These are phyloP conservation scores for Pterois miles DNA, from an alignment of 2,797 vertebrate species.

Conservation along the genomic window DNA sequence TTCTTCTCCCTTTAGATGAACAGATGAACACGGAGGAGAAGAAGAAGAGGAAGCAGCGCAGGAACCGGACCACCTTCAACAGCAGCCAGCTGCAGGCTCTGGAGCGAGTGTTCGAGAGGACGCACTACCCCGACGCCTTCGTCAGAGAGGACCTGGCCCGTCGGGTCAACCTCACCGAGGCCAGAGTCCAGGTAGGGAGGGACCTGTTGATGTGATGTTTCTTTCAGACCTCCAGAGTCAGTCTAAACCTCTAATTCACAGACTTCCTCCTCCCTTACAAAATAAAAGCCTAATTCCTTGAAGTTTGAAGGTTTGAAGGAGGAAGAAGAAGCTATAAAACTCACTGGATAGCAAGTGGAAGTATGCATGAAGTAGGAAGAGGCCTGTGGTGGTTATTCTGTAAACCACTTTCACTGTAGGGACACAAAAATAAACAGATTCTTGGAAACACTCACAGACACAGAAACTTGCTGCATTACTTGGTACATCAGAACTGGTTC, in stretches of 20 bases:
- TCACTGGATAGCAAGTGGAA: not conserved
- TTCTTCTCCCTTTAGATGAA: conserved; percentile 83
- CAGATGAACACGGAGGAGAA: conserved; percentile 97
- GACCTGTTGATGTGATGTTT: not conserved
- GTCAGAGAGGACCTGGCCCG: conserved; percentile 97
- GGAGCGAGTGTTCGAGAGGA: conserved; percentile 97
- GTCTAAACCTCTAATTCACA: not conserved
- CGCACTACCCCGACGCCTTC: conserved; percentile 98
- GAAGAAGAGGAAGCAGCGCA: conserved; percentile 97
- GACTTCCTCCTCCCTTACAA: not conserved
- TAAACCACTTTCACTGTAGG: not conserved
- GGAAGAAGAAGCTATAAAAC: not conserved
- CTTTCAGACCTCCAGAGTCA: not conserved
- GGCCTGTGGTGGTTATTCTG: not conserved
- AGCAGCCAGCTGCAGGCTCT: conserved; percentile 98
- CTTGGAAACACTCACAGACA: not conserved
- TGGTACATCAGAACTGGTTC: not conserved
- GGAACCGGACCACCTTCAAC: conserved; percentile 98
- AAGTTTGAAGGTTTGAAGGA: no score
- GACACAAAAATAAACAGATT: not conserved
- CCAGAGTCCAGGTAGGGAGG: conserved; percentile 91
- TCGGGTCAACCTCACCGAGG: conserved; percentile 97
- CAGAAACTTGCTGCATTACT: not conserved
- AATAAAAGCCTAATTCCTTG: not conserved
- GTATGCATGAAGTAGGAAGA: not conserved